Evolutionary conservation across 2,888 invertebrate genomes (phyloP).

Genomic region (Lottia gigantea): DNA sequence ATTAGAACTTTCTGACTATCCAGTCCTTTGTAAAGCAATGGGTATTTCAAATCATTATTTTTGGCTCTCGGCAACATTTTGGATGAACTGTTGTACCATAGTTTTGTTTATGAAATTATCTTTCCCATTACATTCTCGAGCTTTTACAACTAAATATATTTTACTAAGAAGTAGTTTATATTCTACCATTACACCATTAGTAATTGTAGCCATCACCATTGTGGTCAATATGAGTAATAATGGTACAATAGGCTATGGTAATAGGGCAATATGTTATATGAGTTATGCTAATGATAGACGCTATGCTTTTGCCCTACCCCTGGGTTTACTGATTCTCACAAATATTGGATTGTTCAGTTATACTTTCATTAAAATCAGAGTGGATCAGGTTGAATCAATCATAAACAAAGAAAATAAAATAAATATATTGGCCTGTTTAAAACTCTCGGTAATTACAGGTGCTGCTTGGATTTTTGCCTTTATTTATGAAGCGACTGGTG

Average conservation of each 20-base stretch:
- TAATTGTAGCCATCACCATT: not conserved
- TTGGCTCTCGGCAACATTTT: constrained; percentile 1
- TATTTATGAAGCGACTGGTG: not conserved
- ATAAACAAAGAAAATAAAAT: constrained; percentile 5
- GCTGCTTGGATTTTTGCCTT: constrained; percentile 1
- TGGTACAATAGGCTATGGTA: not conserved
- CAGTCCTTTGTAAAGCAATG: not conserved
- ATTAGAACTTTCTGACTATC: not conserved
- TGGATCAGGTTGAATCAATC: not conserved
- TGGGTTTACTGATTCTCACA: not conserved
- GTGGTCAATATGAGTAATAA: not conserved
- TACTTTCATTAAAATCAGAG: constrained; percentile 6
- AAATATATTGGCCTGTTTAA: constrained; percentile 4
- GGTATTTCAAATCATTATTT: not conserved
- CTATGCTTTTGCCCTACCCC: not conserved
- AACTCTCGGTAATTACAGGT: not conserved
- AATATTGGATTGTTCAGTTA: not conserved
- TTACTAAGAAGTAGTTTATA: not conserved
- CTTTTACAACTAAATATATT: not conserved
- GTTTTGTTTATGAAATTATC: constrained; percentile 4
- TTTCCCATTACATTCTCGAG: not conserved
- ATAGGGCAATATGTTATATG: not conserved
- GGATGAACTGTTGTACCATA: not conserved
- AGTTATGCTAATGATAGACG: not conserved
- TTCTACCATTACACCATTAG: not conserved